Evolutionary conservation across 2,888 invertebrate species (phyloP), one percentile per base, ranked within the genome.

Genomic region (Drosophila heteroneura): DNA sequence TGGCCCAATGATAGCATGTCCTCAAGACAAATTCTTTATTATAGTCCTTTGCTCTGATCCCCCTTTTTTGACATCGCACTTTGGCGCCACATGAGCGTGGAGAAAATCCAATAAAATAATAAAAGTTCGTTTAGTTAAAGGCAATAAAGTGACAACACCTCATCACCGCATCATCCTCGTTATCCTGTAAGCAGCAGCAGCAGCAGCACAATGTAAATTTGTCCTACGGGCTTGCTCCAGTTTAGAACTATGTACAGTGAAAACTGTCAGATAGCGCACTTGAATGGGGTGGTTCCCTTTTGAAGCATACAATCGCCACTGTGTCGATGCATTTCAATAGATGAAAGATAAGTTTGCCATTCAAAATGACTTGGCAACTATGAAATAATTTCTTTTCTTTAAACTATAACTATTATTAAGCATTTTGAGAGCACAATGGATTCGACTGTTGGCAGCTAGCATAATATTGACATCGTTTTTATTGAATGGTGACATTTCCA

Each of bases 1-100:
- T 91, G 90, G 81, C 81, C 72, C 91, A 85, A 90, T 79, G 82
- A 89, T 91, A 90, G 78, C 89, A 87, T 87, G 85, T 87, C 87
- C 91, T 88, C 70, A 83, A 91, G 88, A 88, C 91, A 88, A 85
- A 91, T 88, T 91, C 90, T 86, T 86, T 86, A 89, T 90, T 72
- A 80, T 69, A 69, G 47, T 39, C 28, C 82, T 60, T 64, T 54
- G 12, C 44, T 22, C 22, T 22, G 22, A 3, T 41, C 12, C 19
- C 22, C 2, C 5, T 3, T 10, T 10, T 16, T 41, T 32, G 16
- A 1, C 19, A 5, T 1, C n/a, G 9, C 57, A 14, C 57, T n/a
- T n/a, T n/a, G 19, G 9, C 16, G 7, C 26, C 14, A 28, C 3
- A 51, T 32, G 32, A 26, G 19, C 37, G 37, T 33, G 30, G 19